Percentiles rank a stretch among this genome's conserved stretches.
These are phyloP conservation scores for Apamea monoglypha DNA, from an alignment of 2,888 invertebrate species.

Conservation along the genomic window DNA sequence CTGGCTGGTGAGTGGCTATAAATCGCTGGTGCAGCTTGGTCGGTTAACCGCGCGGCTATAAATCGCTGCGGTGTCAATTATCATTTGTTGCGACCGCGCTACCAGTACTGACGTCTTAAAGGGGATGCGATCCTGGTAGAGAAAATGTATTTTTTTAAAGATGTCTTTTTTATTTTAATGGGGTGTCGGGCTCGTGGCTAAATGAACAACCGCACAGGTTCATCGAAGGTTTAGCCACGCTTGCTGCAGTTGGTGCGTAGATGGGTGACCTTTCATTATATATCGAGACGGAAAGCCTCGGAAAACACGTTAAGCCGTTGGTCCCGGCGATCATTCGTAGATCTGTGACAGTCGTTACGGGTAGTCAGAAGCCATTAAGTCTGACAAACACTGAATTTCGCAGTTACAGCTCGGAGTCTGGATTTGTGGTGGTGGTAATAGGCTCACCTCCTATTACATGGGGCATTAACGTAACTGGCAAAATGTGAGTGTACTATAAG, in stretches of 20 bases:
- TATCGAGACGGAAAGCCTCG: background rate
- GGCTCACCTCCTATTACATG: no score
- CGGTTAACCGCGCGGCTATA: slow-evolving; percentile 67
- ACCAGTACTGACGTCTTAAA: slow-evolving; percentile 38
- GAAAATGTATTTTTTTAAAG: background rate
- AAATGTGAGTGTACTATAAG: background rate
- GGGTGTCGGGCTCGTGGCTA: no score
- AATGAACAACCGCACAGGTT: background rate
- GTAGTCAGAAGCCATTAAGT: background rate
- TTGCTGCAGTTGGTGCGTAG: background rate
- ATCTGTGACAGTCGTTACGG: background rate
- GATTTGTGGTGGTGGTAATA: no score
- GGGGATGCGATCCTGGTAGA: slow-evolving; percentile 50
- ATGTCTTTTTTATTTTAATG: background rate
- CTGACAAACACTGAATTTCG: background rate
- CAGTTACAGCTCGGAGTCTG: no score
- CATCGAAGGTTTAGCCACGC: background rate
- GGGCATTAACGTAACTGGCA: no score
- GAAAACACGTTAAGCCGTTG: background rate
- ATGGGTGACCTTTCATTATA: background rate
- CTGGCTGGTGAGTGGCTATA: slow-evolving; percentile 51
- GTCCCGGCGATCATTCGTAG: background rate
- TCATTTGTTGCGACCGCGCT: slow-evolving; percentile 73
- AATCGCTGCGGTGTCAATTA: slow-evolving; percentile 77
- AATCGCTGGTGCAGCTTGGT: slow-evolving; percentile 54